Base-by-base conservation (phyloP, 2,888 invertebrate species). In the Monopis laevigella region DNA sequence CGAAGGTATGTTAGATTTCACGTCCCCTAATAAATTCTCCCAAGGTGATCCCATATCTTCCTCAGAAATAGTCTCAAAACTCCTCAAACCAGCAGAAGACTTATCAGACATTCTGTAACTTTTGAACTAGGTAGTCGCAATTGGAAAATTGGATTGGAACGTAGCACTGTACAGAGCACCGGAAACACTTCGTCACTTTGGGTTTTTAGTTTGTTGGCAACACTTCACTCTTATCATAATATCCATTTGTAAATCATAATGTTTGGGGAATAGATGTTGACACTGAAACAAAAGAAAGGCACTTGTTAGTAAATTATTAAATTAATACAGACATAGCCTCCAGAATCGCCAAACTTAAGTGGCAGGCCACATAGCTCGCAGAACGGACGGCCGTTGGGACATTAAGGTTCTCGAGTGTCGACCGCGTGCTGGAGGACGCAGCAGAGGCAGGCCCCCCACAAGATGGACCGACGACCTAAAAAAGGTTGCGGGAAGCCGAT, bases 181-280 rank as follows among this genome's bases (percentile, higher is more conserved):
- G 67, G 64, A 65, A 65, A 62, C 72, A 75, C 75, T 77, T 75
- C 69, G 73, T 80, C 80, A 80, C 80, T 80, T 80, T 65, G 80
- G 80, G 57, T 80, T 80, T 74, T 80, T 80, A 77, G 78, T 80
- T 80, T 78, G 78, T 78, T 80, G 80, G 65, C 73, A 80, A 56
- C 80, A 80, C 80, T 80, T 80, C 78, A 80, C 80, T 74, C 80
- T 65, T 73, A 80, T 80, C 77, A 75, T 80, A 80, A 80, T 80
- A 80, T 80, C 80, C 80, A 80, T 80, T 80, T 78, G 80, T 80
- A 80, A 77, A 78, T 80, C 80, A 80, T 80, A 80, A 75, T 78
- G 75, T 71, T 80, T 80, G 68, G 80, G 80, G 59, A 75, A 78
- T 71, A 80, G 78, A 78, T 77, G 75, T 77, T 78, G 78, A 73